Percentiles rank a stretch among this genome's conserved stretches.
phyloP scores from a whole-genome alignment of 1,140 invertebrate genomes.

The Drosophila prosaltans region DNA sequence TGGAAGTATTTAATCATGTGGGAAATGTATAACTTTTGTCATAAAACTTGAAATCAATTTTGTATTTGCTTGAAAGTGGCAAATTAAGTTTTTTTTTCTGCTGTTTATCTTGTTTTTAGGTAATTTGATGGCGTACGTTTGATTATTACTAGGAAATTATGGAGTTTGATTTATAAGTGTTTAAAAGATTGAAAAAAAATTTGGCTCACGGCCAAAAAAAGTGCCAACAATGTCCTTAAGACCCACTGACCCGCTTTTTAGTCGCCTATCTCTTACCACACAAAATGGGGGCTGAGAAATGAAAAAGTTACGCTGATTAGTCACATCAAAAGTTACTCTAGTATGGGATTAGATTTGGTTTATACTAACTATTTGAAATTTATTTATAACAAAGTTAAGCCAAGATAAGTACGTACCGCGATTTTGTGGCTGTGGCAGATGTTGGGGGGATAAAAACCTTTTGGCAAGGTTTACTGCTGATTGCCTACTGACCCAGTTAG shows the following conservation, averaged over 20 bases:
- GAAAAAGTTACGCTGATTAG: constrained; percentile 1
- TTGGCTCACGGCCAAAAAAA: constrained; percentile 2
- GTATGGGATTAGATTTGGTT: not conserved
- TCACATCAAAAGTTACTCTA: constrained; percentile 4
- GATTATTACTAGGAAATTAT: not conserved
- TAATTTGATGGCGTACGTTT: not conserved
- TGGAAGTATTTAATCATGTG: not conserved
- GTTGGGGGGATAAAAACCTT: constrained; percentile 27
- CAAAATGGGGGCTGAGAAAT: not conserved
- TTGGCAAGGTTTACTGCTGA: constrained; percentile 21
- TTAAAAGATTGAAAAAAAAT: not conserved
- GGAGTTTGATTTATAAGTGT: not conserved
- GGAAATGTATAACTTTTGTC: not conserved
- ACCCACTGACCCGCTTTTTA: constrained; percentile 35
- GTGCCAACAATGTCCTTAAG: constrained; percentile 16
- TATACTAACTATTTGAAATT: constrained; percentile 12
- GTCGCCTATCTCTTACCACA: constrained; percentile 6
- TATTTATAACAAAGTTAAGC: constrained; percentile 14
- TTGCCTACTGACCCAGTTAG: constrained; percentile 61
- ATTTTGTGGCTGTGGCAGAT: not conserved
- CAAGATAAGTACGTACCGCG: constrained; percentile 16
- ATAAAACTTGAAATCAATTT: constrained; percentile 1
- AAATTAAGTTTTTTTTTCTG: not conserved
- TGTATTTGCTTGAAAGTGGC: constrained; percentile 12
- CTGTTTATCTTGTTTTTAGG: not conserved